Base-by-base conservation (phyloP, 2,888 invertebrate species). In the Lepidocyrtinus sp. region DNA sequence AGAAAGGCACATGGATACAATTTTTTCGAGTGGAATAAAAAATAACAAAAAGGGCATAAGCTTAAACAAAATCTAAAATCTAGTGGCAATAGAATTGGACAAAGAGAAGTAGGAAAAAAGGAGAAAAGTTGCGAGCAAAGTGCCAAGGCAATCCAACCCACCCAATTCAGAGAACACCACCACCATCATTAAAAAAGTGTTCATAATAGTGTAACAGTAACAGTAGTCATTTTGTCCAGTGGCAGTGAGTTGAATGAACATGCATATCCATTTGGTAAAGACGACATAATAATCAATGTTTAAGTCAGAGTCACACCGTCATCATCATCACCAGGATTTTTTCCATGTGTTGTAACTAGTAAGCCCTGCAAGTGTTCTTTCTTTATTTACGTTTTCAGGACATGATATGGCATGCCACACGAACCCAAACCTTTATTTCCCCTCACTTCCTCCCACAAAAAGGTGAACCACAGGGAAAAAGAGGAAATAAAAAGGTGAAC, bases 381-480 rank as follows among this genome's bases (percentile, higher is more conserved):
- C n/a, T n/a, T n/a, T n/a, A n/a, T n/a, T n/a, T 36, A 7, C 36
- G 36, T 36, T 36, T 36, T 36, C 36, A 36, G 12, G n/a, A n/a
- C n/a, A 36, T 36, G 36, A 12, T 7, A 12, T 36, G 12, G 36
- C 36, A 36, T 36, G 36, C 36, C 36, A 36, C 36, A 36, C 36
- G 36, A 36, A 36, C 36, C 5, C 36, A 36, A 36, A 36, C 36
- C 36, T 36, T 36, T 36, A 36, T 62, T 62, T 62, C 22, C 62
- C 22, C 21, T 62, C 62, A 55, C 19, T 55, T 55, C 19, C 55
- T 17, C 19, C n/a, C n/a, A 55, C n/a, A 55, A 9, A 55, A 19
- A 55, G 19, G 19, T 55, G 55, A 55, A 55, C 55, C 55, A 55
- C 19, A 62, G 62, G 62, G n/a, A n/a, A 62, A 21, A 62, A 21